Evolutionary conservation across 2,888 invertebrate genomes (phyloP).

Genomic region (Phragmatobia fuliginosa): DNA sequence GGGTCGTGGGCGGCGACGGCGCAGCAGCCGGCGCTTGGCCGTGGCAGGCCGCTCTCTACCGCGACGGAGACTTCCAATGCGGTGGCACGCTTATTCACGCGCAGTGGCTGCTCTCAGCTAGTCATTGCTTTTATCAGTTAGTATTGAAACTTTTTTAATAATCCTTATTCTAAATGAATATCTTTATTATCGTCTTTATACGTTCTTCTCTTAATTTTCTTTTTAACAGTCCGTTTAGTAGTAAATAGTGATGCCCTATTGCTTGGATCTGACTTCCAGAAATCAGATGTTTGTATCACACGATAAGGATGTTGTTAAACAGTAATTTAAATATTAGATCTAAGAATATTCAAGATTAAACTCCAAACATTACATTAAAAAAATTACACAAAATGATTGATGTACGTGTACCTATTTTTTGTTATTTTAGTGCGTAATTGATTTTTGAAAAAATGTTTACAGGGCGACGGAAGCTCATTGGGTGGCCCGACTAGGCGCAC

Average conservation of each 20-base stretch:
- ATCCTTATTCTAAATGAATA: no score
- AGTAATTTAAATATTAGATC: not conserved
- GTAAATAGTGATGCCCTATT: no score
- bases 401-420: no score
- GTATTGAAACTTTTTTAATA: constrained; percentile 56
- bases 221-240: not conserved
- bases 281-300: no score
- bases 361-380: no score
- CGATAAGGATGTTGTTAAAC: not conserved
- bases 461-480: constrained; percentile 92
- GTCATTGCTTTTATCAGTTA: constrained; percentile 94
- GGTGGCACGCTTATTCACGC: constrained; percentile 91
- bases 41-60: constrained; percentile 95
- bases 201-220: not conserved
- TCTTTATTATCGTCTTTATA: no score
- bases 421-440: not conserved
- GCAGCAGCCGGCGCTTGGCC: constrained; percentile 93
- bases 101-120: constrained; percentile 92
- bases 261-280: no score
- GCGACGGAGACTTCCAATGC: constrained; percentile 94
- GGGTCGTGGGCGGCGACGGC: constrained; percentile 93
- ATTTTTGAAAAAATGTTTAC: constrained; percentile 12
- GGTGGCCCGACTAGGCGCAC: constrained; percentile 92
- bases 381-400: no score
- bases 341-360: not conserved